Conservation (phyloP, 2,888 invertebrate genomes). For the Nymphalis urticae region DNA sequence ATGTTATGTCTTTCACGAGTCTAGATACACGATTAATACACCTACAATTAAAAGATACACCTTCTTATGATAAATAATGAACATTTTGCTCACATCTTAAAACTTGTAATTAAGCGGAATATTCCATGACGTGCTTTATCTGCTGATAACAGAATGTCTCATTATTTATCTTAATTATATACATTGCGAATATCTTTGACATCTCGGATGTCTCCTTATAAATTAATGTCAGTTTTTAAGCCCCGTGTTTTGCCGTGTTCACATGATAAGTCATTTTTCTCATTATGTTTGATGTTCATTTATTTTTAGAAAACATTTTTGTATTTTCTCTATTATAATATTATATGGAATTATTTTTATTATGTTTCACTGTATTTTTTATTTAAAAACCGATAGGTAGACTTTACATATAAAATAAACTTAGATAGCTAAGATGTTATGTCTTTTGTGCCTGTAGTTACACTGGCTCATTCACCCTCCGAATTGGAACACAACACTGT, state of each 20-base stretch:
- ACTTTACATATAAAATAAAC: too few relatives aligned
- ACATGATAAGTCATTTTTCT: neutral
- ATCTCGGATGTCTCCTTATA: constrained; percentile 42
- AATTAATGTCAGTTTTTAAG: constrained; percentile 45
- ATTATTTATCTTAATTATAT: constrained; percentile 47
- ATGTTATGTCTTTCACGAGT: neutral
- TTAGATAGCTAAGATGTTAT: too few relatives aligned
- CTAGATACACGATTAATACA: neutral
- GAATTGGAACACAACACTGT: too few relatives aligned
- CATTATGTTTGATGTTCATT: neutral
- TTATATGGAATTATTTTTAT: too few relatives aligned
- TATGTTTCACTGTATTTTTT: too few relatives aligned
- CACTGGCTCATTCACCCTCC: too few relatives aligned
- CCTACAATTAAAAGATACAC: constrained; percentile 5
- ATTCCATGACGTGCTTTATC: constrained; percentile 55
- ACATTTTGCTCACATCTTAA: constrained; percentile 26
- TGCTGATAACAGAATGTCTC: constrained; percentile 42
- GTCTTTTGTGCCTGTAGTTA: too few relatives aligned
- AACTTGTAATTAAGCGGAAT: constrained; percentile 51
- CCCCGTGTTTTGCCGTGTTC: constrained; percentile 43
- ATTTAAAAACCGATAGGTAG: too few relatives aligned
- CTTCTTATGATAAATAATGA: constrained; percentile 7
- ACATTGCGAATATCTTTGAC: constrained; percentile 36
- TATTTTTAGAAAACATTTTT: too few relatives aligned
- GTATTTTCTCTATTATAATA: too few relatives aligned